Evolutionary conservation across 2,113 vertebrate genomes (phyloP), one percentile per base, ranked within the genome.

Genomic region (Cervus canadensis): DNA sequence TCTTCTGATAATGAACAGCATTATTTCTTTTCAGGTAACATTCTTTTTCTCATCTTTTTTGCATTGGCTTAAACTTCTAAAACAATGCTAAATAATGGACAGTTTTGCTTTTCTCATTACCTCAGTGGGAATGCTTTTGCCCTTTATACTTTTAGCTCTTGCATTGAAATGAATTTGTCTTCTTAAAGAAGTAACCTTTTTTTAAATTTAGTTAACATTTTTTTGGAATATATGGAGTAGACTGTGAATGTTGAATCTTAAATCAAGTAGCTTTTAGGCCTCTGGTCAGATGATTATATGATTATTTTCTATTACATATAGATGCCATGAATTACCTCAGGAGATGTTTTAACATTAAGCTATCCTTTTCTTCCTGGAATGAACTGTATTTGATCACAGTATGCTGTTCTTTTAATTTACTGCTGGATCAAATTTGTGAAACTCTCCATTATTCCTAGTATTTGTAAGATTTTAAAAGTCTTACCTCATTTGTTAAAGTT

Each of bases 181-280:
- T 94, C 71, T 57, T 36, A 94, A 93, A 71, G 30, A 85, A 43
- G 21, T 92, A 89, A 83, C 5, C n/a, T 83, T 90, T 85, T 94
- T 87, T 7, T 0, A 26, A 43, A 74, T 74, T 43, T 43, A 43
- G 30, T 96, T 33, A 92, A 40, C 45, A 40, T 36, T 54, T 96
- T 94, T 94, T 93, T 89, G 23, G 56, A 83, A 48, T 48, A 62
- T 25, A 87, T n/a, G 40, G 16, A 83, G 16, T 87, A 93, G 86
- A 79, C 25, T 90, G 81, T 90, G 16, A 19, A 62, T 88, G 30
- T 79, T 74, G 43, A 60, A 93, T 95, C 43, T 94, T 76, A 95
- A 86, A 59, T 95, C 79, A 86, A 96, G 33, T 74, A 40, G 76
- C 95, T 95, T 94, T 96, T 89, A 95, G 54, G 26, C n/a, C 76